Conservation (phyloP, 2,888 invertebrate genomes). For the Crocallis elinguaria region DNA sequence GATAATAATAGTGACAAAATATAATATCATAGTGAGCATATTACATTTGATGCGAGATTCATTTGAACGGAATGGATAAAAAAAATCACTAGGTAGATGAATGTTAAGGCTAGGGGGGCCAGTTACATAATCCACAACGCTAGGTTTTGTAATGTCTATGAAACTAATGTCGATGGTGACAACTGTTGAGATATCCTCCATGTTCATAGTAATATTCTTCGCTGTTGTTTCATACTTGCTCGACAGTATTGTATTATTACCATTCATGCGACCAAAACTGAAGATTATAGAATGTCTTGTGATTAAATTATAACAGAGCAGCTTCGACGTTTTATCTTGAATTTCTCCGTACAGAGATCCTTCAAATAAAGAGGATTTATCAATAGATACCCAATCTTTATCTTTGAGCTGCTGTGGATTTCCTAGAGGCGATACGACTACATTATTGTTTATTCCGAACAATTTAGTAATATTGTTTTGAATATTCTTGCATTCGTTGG, state of each 20-base stretch:
- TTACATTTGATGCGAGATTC: constrained; percentile 36
- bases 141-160: constrained; percentile 64
- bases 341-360: constrained; percentile 55
- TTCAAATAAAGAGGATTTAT: constrained; percentile 38
- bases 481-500: constrained; percentile 57
- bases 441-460: constrained; percentile 46
- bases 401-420: constrained; percentile 61
- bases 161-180: constrained; percentile 68
- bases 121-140: constrained; percentile 72
- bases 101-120: constrained; percentile 86
- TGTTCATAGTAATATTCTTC: constrained; percentile 56
- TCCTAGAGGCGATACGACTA: constrained; percentile 64
- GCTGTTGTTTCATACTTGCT: constrained; percentile 45
- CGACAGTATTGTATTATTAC: constrained; percentile 60
- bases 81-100: constrained; percentile 89
- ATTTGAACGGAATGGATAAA: constrained; percentile 87
- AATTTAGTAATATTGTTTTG: constrained; percentile 55
- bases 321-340: constrained; percentile 47
- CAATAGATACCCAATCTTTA: constrained; percentile 59
- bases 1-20: constrained; percentile 36
- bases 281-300: constrained; percentile 60
- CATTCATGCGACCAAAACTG: constrained; percentile 55
- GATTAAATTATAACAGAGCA: constrained; percentile 65
- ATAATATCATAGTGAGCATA: constrained; percentile 40
- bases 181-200: constrained; percentile 56